Conservation (phyloP, 2,113 vertebrate species). For the Philantomba maxwellii region DNA sequence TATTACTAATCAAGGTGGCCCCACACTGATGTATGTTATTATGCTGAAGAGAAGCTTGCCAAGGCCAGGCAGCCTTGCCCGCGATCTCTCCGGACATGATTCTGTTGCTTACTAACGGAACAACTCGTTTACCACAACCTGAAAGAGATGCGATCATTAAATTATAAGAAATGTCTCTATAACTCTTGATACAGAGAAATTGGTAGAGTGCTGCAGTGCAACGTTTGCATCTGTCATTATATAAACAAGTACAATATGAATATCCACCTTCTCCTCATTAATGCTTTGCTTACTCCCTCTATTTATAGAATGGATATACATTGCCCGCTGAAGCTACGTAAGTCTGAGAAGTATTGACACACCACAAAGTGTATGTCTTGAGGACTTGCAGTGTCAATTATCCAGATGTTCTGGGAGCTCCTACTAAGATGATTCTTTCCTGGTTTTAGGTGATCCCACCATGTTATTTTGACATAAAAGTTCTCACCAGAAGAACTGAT, state of each 20-base stretch:
- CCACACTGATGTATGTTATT: slow-evolving; percentile 87
- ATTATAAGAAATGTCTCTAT: background rate
- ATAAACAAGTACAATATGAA: background rate
- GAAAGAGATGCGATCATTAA: slow-evolving; percentile 44
- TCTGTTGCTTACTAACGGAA: slow-evolving; percentile 74
- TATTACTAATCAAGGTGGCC: slow-evolving; percentile 87
- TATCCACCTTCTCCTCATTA: background rate
- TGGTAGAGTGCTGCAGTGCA: background rate
- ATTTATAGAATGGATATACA: background rate
- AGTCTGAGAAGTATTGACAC: background rate
- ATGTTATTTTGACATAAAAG: background rate
- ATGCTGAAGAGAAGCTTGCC: slow-evolving; percentile 94
- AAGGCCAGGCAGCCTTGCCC: slow-evolving; percentile 86
- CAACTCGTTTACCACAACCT: slow-evolving; percentile 81
- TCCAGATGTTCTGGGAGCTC: background rate
- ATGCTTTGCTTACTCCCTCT: background rate
- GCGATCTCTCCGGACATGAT: slow-evolving; percentile 87
- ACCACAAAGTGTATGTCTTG: background rate
- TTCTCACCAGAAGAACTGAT: background rate
- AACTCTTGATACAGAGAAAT: background rate
- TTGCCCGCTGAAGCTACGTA: background rate
- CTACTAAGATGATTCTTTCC: background rate
- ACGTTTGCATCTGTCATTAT: background rate
- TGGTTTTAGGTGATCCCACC: background rate
- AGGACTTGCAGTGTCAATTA: background rate